Evolutionary conservation across 2,888 invertebrate genomes (phyloP).

Genomic region (Cataglyphis altisquamis): DNA sequence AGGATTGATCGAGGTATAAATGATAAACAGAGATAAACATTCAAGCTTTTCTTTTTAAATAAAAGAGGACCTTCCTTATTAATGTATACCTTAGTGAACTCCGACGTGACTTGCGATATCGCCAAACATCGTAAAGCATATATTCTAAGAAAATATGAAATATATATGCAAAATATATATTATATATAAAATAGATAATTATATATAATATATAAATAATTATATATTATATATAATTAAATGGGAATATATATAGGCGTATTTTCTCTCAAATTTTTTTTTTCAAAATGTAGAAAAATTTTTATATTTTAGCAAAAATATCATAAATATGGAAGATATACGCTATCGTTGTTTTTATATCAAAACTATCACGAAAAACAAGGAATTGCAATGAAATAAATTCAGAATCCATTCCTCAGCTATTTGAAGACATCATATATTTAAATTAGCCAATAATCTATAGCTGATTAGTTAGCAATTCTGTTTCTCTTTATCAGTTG

Average conservation of each 20-base stretch:
- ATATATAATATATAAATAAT: too few species aligned
- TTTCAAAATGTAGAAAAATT: not conserved
- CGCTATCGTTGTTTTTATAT: not conserved
- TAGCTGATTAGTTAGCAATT: not conserved
- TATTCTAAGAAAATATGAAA: not conserved
- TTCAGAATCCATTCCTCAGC: not conserved
- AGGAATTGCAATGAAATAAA: not conserved
- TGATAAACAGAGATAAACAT: not conserved
- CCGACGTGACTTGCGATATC: not conserved
- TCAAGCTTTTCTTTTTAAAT: not conserved
- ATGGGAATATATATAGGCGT: not conserved
- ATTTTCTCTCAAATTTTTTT: not conserved
- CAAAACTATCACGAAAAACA: not conserved
- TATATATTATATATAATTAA: too few species aligned
- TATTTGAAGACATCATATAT: not conserved
- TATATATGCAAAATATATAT: not conserved
- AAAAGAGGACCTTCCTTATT: not conserved
- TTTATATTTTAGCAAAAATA: not conserved
- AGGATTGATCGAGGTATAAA: conserved; percentile 79
- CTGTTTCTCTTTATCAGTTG: conserved; percentile 68
- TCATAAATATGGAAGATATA: not conserved
- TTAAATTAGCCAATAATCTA: not conserved
- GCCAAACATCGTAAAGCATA: not conserved
- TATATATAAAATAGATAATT: not conserved
- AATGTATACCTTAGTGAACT: not conserved